A percentile compares a stretch with the other conserved stretches of the same genome.
These are phyloP conservation scores for Crossocerus cetratus DNA, from an alignment of 2,888 invertebrate genomes.

Conservation along the genomic window DNA sequence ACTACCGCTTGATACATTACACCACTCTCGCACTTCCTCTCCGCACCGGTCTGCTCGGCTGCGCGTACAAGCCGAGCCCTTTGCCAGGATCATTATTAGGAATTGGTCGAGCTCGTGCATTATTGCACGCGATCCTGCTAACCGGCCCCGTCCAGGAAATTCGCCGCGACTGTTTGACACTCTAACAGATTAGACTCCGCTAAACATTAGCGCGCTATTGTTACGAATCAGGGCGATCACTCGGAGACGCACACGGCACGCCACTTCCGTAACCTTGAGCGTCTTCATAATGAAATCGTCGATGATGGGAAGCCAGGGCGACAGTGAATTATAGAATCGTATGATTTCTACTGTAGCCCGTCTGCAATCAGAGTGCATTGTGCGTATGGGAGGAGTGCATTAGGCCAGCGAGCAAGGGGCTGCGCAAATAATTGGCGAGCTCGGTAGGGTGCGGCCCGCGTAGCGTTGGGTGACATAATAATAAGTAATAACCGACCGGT, in stretches of 20 bases:
- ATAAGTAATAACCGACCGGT: conserved; percentile 58
- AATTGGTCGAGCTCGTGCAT: conserved; percentile 49
- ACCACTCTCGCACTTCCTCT: conserved; percentile 23
- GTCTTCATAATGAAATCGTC: neutral
- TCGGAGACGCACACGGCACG: neutral
- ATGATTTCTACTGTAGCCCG: conserved; percentile 20
- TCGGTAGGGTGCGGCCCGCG: conserved; percentile 47
- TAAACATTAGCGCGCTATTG: too few species aligned
- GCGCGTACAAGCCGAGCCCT: conserved; percentile 7
- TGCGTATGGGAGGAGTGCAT: conserved; percentile 27
- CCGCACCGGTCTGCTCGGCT: neutral
- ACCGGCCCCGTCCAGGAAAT: conserved; percentile 7
- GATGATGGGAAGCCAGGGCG: conserved; percentile 9
- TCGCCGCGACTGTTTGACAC: neutral
- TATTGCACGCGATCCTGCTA: conserved; percentile 39
- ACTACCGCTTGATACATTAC: conserved; percentile 59
- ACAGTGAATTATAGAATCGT: neutral
- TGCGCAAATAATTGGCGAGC: conserved; percentile 53
- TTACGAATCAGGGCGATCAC: too few species aligned
- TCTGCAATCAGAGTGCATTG: conserved; percentile 17
- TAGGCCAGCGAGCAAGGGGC: conserved; percentile 34
- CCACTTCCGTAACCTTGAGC: neutral
- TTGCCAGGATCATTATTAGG: conserved; percentile 54
- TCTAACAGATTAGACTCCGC: neutral
- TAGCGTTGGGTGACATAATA: conserved; percentile 42